Evolutionary conservation across 2,797 vertebrate genomes (phyloP).

Genomic region (Arnoldichthys spilopterus): DNA sequence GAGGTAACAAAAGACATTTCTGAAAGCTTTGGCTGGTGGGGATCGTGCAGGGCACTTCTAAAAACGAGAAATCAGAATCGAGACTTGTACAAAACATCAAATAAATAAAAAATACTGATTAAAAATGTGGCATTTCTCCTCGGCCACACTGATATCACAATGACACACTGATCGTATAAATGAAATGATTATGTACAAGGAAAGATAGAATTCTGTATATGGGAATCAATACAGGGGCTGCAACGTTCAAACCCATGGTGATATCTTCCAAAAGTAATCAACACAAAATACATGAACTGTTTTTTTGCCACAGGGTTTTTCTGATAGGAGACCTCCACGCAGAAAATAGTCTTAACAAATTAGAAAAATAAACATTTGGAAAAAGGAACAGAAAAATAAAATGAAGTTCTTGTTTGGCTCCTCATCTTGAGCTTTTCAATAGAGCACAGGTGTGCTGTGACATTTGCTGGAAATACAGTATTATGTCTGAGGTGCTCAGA

Average conservation of each 20-base stretch:
- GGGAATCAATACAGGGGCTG: too few relatives aligned
- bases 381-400: conserved; percentile 47
- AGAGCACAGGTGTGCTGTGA: conserved; percentile 1
- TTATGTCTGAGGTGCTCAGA: not conserved
- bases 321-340: conserved; percentile 8
- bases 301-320: conserved; percentile 18
- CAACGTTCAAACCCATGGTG: too few relatives aligned
- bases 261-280: too few relatives aligned
- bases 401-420: conserved; percentile 28
- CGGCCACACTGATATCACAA: conserved; percentile 63
- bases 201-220: conserved; percentile 51
- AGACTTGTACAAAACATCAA: conserved; percentile 54
- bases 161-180: conserved; percentile 39
- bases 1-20: not conserved
- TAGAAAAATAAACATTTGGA: too few relatives aligned
- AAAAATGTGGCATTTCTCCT: conserved; percentile 57
- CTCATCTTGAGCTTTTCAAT: not conserved
- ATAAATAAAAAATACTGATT: conserved; percentile 62
- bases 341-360: too few relatives aligned
- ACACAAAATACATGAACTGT: too few relatives aligned
- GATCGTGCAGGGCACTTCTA: not conserved
- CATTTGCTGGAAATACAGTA: not conserved
- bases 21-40: conserved; percentile 36
- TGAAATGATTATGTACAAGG: conserved; percentile 44
- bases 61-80: conserved; percentile 46